Base-by-base conservation (phyloP, 2,888 invertebrate genomes). In the Neuroscelio doddi region DNA sequence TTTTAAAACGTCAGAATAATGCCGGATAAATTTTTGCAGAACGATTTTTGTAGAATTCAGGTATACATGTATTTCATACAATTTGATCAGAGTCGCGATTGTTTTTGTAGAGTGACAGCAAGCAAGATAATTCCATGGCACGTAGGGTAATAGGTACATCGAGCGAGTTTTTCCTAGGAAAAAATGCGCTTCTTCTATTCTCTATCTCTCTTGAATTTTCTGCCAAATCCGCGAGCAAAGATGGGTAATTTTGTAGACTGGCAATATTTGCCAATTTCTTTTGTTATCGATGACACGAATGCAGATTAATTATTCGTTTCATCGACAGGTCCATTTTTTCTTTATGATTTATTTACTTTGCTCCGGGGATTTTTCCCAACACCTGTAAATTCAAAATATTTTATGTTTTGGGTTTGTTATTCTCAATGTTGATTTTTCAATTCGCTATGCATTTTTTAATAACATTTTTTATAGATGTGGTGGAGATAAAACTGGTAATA, bases 291-390 rank as follows among this genome's bases (percentile, higher is more conserved):
- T 36, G 41, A 45, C 9, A 39, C 21, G 3, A 53, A 57, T 52
- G 9, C 34, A 16, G 0, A 36, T 39, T 3, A 16, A 36, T 38
- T 46, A 58, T 36, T 50, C 39, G 50, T 51, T 58, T 58, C 45
- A 50, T 47, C 49, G 52, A 50, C 17, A 30, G 42, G 12, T 53
- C 53, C 10, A 30, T 36, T 47, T 56, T 24, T 32, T 45, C 7
- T 45, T 58, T n/a, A n/a, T n/a, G 24, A 30, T 69, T 57, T 68
- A 74, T 79, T 85, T 86, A 86, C 80, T 86, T 85, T 47, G 86
- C 86, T 49, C 86, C 86, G 56, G 86, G 86, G 71, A 86, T 82
- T 82, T 86, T 86, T 74, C 84, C 80, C 74, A 86, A 79, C 67
- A 86, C 85, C 87, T 86, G 72, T n/a, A 72, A 77, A 68, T 44